Evolutionary conservation across 2,113 vertebrate genomes (phyloP).

Genomic region (Indicator maculatus): DNA sequence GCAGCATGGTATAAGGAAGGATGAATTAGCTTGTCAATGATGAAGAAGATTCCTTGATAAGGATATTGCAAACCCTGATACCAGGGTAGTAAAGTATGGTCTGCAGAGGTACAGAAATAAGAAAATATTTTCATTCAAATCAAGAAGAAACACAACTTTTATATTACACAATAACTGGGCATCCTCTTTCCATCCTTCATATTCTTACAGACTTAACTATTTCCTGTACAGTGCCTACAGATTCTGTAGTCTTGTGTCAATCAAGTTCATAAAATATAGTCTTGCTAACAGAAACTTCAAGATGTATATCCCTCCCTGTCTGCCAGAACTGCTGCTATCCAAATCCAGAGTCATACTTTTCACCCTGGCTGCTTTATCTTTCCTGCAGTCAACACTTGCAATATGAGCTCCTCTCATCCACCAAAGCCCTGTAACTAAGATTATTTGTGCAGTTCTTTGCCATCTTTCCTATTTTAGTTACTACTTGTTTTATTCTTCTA

Average conservation of each 20-base stretch:
- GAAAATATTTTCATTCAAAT: not conserved
- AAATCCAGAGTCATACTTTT: not conserved
- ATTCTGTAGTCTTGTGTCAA: not conserved
- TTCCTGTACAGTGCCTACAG: not conserved
- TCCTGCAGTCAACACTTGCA: not conserved
- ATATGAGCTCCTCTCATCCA: not conserved
- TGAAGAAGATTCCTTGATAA: not conserved
- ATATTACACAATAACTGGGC: not conserved
- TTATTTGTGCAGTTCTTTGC: not conserved
- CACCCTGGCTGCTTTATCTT: not conserved
- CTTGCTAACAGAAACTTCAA: not conserved
- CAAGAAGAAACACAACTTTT: not conserved
- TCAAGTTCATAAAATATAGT: not conserved
- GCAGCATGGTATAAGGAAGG: not conserved
- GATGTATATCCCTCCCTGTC: not conserved
- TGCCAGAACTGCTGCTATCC: not conserved
- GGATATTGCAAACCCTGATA: not conserved
- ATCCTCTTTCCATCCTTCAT: not conserved
- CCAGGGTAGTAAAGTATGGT: not conserved
- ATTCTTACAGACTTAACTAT: not conserved
- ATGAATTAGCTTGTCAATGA: not conserved
- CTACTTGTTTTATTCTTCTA: not conserved
- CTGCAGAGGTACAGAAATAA: not conserved
- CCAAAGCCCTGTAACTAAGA: not conserved
- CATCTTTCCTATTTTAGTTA: not conserved